Conservation (phyloP, 2,888 invertebrate genomes). For the Autographa gamma region DNA sequence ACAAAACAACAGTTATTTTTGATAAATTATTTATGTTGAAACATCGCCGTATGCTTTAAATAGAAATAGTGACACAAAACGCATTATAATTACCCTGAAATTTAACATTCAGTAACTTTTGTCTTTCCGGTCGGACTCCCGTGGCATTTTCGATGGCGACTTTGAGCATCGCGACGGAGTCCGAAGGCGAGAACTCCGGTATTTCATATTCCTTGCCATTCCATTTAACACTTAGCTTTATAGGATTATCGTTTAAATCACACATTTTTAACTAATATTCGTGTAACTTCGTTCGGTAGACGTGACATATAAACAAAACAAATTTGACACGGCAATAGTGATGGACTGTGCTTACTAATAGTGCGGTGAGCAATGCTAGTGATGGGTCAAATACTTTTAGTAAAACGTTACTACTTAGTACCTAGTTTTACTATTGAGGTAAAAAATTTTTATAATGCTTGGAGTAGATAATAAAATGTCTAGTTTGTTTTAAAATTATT, state of each 20-base stretch:
- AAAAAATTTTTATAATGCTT: too few species aligned
- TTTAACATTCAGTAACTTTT: constrained; percentile 97
- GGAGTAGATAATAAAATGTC: too few species aligned
- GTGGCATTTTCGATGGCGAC: constrained; percentile 95
- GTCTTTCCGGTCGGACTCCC: constrained; percentile 96
- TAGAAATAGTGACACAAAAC: constrained; percentile 21
- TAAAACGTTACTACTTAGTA: too few species aligned
- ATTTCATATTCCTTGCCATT: constrained; percentile 96
- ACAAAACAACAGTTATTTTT: not conserved
- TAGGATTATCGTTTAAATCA: constrained; percentile 83
- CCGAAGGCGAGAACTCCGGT: constrained; percentile 92
- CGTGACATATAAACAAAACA: constrained; percentile 82
- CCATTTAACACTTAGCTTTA: constrained; percentile 95
- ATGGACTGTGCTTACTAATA: constrained; percentile 24
- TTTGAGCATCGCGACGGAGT: constrained; percentile 95
- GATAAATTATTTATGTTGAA: not conserved
- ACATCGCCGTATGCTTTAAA: not conserved
- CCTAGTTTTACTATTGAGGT: too few species aligned
- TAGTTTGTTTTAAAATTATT: too few species aligned
- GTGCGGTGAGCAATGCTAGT: constrained; percentile 10
- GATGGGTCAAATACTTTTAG: constrained; percentile 15
- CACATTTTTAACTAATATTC: constrained; percentile 76
- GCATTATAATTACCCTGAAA: constrained; percentile 92
- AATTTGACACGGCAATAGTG: constrained; percentile 60
- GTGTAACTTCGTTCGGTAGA: constrained; percentile 60